Evolutionary conservation across 2,113 vertebrate species (phyloP), one percentile per base, ranked within the genome.

Genomic region (Electrona antarctica): DNA sequence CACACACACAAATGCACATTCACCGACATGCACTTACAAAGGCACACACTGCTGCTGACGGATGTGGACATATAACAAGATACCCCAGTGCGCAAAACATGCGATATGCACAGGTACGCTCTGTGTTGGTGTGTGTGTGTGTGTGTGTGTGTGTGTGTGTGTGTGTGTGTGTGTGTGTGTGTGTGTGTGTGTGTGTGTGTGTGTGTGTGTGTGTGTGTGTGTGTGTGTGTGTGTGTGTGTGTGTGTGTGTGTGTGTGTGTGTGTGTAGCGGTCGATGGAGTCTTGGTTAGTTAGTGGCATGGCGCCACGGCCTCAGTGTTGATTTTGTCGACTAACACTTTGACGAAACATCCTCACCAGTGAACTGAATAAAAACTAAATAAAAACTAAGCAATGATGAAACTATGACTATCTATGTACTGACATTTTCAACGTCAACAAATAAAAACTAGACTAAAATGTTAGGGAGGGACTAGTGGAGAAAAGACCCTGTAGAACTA

Each of bases 341-440:
- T 84, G 78, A 87, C 83, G 73, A 78, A 69, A 74, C 46, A 71
- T 70, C 83, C 84, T 87, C 71, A n/a, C n/a, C n/a, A n/a, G n/a
- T n/a, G n/a, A n/a, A n/a, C 21, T 21, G 21, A 21, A 21, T 21
- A 21, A 21, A 21, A 14, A 69, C 67, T 66, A 79, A 84, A 85
- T 80, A 84, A 48, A 21, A 21, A 21, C 21, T 21, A 21, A 21
- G 21, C 21, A 21, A 21, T 21, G 21, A 21, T 21, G 21, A 21
- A 21, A 21, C 21, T 21, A 21, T 21, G 21, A 21, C 21, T 21
- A 21, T 21, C 1, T 21, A 21, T 21, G 1, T 21, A 21, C 21
- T 21, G 21, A 21, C 21, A 21, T 21, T 21, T 21, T 21, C 21
- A 21, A 21, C 21, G 21, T 21, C 21, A 21, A n/a, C n/a, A n/a